Evolutionary conservation across 2,113 vertebrate species (phyloP), one percentile per base, ranked within the genome.

Genomic region (Misgurnus mizolepis): DNA sequence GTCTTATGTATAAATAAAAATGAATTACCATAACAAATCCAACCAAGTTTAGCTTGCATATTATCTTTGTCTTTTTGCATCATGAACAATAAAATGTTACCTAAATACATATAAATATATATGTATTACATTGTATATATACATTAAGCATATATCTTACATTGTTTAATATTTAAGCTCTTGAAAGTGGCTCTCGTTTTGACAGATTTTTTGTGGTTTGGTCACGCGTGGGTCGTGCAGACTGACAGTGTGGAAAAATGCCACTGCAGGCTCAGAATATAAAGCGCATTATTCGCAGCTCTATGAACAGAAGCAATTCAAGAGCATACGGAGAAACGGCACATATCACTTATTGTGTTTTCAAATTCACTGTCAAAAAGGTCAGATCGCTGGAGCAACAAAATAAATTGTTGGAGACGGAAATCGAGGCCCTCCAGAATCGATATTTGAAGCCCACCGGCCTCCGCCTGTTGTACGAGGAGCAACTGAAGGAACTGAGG

Each of bases 331-430:
- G 41, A 43, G 43, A 58, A 55, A 50, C 8, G 3, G 12, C 10
- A 61, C 53, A 81, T 8, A 11, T 70, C 62, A 53, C 67, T 58
- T 11, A 53, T 49, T 40, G 71, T 67, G 50, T 66, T 41, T 11
- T 78, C 83, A 62, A 2, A 1, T 81, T 82, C 82, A 71, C 5
- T 83, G 68, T 83, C 7, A 17, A 69, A 43, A 81, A 94, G 94
- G 94, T 89, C 81, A 88, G 93, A 43, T 89, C 91, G 6, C 88
- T 90, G 17, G 88, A 93, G 82, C 86, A 91, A 86, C 89, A 91
- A 85, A 86, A 93, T 82, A 82, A 80, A 4, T 80, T 90, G 9
- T 64, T 90, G 70, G 87, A 94, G 82, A 39, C 86, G 3, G 89
- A 91, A 88, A 90, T 87, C 5, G 80, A 89, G 41, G 84, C 88